Base-by-base conservation (phyloP, 1,140 invertebrate species). In the Bilobella aurantiaca region DNA sequence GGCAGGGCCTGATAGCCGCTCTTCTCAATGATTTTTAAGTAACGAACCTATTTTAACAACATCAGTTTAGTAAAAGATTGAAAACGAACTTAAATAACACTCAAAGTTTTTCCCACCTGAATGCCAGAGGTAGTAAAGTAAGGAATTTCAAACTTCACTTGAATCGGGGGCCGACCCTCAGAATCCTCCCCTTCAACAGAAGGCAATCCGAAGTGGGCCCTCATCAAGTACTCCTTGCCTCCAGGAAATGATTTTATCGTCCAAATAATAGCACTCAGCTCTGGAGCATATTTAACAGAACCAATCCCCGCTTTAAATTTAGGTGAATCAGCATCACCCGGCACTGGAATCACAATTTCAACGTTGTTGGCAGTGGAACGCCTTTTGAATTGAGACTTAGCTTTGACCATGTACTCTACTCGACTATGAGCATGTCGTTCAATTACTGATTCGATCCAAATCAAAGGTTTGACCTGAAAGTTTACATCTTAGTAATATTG, bases 111-210 rank as follows among this genome's bases (percentile, higher is more conserved):
- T 27, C 23, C 12, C 77, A 90, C 88, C 83, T 99, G 96, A 74
- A 99, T 98, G 2, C 97, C 97, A 25, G 96, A 98, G 53, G 96
- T 98, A 0, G 96, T 99, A 74, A 99, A 99, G 75, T 99, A 99
- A 0, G 97, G 97, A 74, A 99, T 99, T 82, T 99, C 97, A 82
- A 99, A 99, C 79, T 95, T 95, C 2, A 99, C 96, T 79, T 96
- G 90, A 72, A 99, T 99, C 0, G 97, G 97, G 34, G 96, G 95
- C 77, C 94, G 94, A 0, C 94, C 95, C 80, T 99, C 96, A 12
- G 85, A 82, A 71, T 99, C 96, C 76, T 98, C 96, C 74, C 89
- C 88, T 74, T 89, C 87, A 14, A 99, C 95, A 70, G 93, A 98
- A 0, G 97, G 97, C 47, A 99, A 78, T n/a, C 94, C 93, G 81